Evolutionary conservation across 2,888 invertebrate species (phyloP).

Genomic region (Parochlus steinenii): DNA sequence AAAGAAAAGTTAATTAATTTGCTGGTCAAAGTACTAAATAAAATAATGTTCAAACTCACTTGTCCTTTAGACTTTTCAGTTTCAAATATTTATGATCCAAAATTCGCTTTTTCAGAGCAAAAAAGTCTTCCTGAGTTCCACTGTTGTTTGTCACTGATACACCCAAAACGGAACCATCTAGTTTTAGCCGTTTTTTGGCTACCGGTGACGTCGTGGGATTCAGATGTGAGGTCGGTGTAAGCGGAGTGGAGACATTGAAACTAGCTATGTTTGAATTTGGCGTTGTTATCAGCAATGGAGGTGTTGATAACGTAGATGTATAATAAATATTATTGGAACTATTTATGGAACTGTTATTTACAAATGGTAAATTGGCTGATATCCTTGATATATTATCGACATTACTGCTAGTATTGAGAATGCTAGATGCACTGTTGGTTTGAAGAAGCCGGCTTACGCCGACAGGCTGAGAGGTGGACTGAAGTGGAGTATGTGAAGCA

Average conservation of each 20-base stretch:
- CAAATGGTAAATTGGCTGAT: constrained; percentile 12
- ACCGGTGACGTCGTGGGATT: constrained; percentile 25
- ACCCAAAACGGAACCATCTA: constrained; percentile 16
- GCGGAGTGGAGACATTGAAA: constrained; percentile 14
- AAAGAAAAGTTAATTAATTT: constrained; percentile 12
- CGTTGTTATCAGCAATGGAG: constrained; percentile 22
- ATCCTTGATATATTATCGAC: constrained; percentile 17
- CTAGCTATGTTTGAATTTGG: constrained; percentile 14
- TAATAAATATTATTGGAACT: constrained; percentile 12
- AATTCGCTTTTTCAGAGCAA: constrained; percentile 44
- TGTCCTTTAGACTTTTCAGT: constrained; percentile 51
- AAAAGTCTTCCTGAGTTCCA: constrained; percentile 29
- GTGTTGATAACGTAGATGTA: constrained; percentile 12
- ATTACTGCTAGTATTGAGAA: constrained; percentile 15
- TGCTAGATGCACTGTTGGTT: constrained; percentile 1
- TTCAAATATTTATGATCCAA: constrained; percentile 54
- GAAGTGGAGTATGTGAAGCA: constrained; percentile 6
- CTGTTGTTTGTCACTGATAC: constrained; percentile 2
- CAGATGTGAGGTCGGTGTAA: constrained; percentile 14
- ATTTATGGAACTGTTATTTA: constrained; percentile 9
- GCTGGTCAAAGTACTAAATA: neutral
- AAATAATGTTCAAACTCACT: constrained; percentile 23
- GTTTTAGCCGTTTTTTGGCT: constrained; percentile 32
- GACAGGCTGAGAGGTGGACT: constrained; percentile 1
- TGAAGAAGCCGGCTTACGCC: too few relatives aligned